Evolutionary conservation across 2,113 vertebrate genomes (phyloP), one percentile per base, ranked within the genome.

Genomic region (Antigone vipio): DNA sequence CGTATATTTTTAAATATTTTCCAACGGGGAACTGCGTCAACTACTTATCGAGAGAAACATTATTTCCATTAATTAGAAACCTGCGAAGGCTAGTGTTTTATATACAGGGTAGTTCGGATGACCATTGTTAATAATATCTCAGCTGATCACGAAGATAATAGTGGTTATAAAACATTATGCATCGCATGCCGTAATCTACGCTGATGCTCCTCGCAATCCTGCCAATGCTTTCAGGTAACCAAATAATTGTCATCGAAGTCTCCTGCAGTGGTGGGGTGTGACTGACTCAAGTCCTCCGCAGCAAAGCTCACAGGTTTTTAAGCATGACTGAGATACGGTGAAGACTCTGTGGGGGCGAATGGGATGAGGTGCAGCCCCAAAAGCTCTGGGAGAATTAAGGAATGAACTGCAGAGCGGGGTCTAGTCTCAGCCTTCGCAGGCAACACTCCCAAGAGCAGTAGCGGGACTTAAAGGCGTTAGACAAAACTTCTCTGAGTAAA

Each of bases 71-170:
- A 88, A 95, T 53, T 92, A 79, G 74, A 66, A 59, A 55, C 58
- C 38, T 30, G 40, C 19, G 23, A 50, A 50, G 52, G 66, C 66
- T 76, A 42, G 49, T 79, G 69, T 85, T 94, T 95, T 83, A 53
- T 63, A 24, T 0, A 11, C 5, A 50, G 47, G 19, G 26, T 49
- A 50, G 73, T 44, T 86, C 35, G 68, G 92, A n/a, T 93, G 82
- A 71, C 85, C 91, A 56, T 26, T 83, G 87, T 63, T 74, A 87
- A 78, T 66, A 76, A 91, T 38, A 38, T 78, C 86, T 68, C 78
- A 56, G 63, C 3, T 69, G 80, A 44, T 62, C 59, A 35, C 81
- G 59, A 22, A 94, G 58, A 69, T 63, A 86, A 80, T 29, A 27
- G 67, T 35, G 56, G 67, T 32, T 95, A 59, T 73, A 92, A 95